A percentile compares a stretch with the other conserved stretches of the same genome.
Evolutionary conservation across 2,113 vertebrate species (phyloP).

Genomic region (Serinus canaria): DNA sequence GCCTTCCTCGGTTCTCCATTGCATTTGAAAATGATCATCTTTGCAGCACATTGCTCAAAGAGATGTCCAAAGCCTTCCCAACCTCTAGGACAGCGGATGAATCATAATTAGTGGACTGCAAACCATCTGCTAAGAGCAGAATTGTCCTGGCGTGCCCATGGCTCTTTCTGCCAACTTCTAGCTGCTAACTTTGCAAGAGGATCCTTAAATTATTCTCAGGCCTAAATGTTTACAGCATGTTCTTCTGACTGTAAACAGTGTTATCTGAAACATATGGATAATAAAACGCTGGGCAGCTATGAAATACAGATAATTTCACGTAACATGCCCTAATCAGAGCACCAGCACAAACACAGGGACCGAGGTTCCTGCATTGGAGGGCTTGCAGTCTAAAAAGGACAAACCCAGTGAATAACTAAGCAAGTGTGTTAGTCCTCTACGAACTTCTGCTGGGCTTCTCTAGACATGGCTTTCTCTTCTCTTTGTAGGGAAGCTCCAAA

Average conservation of each 20-base stretch:
- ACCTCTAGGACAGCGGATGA: background rate
- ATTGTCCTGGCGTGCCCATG: background rate
- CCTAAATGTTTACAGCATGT: background rate
- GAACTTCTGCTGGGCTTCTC: background rate
- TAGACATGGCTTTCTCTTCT: background rate
- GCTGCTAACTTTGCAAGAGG: background rate
- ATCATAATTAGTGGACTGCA: background rate
- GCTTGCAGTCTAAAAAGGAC: background rate
- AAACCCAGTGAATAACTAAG: background rate
- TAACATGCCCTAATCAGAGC: background rate
- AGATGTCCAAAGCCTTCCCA: background rate
- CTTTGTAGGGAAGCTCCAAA: background rate
- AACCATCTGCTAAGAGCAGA: background rate
- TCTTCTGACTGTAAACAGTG: background rate
- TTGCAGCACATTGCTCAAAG: background rate
- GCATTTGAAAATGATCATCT: background rate
- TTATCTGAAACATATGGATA: background rate
- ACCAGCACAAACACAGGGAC: background rate
- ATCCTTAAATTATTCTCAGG: background rate
- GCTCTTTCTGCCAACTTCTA: background rate
- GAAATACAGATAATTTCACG: background rate
- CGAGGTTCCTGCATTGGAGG: background rate
- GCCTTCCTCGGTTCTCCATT: background rate
- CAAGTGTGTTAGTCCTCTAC: background rate
- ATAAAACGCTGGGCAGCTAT: background rate